Evolutionary conservation across 2,888 invertebrate species (phyloP), one percentile per base, ranked within the genome.

Genomic region (Magallana nippona): DNA sequence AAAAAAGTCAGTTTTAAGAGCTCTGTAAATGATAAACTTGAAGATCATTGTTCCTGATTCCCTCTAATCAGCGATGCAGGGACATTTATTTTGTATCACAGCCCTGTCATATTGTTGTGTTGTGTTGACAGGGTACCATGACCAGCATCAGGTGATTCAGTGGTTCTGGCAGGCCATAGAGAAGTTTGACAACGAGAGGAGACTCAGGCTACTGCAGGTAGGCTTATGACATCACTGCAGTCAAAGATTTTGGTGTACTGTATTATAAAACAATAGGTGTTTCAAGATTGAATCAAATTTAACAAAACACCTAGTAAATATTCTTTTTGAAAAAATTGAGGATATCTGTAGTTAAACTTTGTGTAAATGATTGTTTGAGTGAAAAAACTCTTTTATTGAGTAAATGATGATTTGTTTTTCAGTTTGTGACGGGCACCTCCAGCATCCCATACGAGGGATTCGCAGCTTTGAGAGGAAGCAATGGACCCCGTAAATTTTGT

Each of bases 111-210:
- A 22, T 79, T 5, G 10, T n/a, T 79, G 56, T 79, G n/a, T 60
- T 58, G 55, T 58, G 44, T 63, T 84, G 86, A 13, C 86, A 95
- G 98, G 98, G 8, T 98, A 98, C 95, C 98, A 98, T 94, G 98
- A 98, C 95, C 96, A 96, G 85, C 98, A 98, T 94, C 98, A 98
- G 86, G 98, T 99, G 87, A 97, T 99, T 84, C 95, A 97, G 89
- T 99, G 98, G 98, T 99, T 98, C 95, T 99, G 99, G 99, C 96
- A 97, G 94, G 98, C 98, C 79, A 98, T 99, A 87, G 98, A 98
- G 94, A 93, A 94, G 85, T 98, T 99, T 94, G 97, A 97, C 86
- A 99, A 99, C 94, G 98, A 99, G 94, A 97, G 98, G 92, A 96
- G 99, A 17, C 95, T 99, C 27, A 96, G 98, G 77, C 95, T 99